A percentile compares a stretch with the other conserved stretches of the same genome.
Evolutionary conservation across 2,888 invertebrate species (phyloP).

Genomic region (Orchestes rusci): DNA sequence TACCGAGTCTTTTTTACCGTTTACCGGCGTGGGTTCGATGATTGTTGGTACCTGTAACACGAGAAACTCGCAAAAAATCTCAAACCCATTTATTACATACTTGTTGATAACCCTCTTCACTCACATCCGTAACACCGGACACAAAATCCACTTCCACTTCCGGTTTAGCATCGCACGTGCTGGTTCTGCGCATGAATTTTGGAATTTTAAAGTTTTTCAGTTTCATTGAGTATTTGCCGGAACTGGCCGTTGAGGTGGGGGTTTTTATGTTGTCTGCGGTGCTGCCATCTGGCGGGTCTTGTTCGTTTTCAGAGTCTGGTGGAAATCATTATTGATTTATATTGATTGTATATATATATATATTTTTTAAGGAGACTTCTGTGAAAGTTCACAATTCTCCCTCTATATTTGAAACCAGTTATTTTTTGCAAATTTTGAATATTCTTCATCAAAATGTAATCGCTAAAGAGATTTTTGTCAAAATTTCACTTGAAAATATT

Average conservation of each 20-base stretch:
- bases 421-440: no score
- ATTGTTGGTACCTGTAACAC: conserved; percentile 52
- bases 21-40: conserved; percentile 33
- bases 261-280: conserved; percentile 53
- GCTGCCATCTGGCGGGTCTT: conserved; percentile 45
- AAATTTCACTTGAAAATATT: no score
- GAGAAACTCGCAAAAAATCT: not conserved
- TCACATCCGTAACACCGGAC: conserved; percentile 27
- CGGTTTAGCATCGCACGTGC: conserved; percentile 28
- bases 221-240: conserved; percentile 48
- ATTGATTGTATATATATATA: not conserved
- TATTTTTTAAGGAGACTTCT: not conserved
- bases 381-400: not conserved
- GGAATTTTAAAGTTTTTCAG: conserved; percentile 64
- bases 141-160: conserved; percentile 36
- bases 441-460: no score
- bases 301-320: conserved; percentile 40
- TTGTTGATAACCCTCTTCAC: conserved; percentile 35
- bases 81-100: conserved; percentile 18
- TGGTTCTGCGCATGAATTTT: conserved; percentile 56
- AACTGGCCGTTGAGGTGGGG: conserved; percentile 59
- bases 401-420: no score
- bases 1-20: conserved; percentile 31
- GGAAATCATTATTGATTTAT: not conserved
- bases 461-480: no score